Conservation (phyloP, 2,888 invertebrate genomes). For the Eilema griseolum region DNA sequence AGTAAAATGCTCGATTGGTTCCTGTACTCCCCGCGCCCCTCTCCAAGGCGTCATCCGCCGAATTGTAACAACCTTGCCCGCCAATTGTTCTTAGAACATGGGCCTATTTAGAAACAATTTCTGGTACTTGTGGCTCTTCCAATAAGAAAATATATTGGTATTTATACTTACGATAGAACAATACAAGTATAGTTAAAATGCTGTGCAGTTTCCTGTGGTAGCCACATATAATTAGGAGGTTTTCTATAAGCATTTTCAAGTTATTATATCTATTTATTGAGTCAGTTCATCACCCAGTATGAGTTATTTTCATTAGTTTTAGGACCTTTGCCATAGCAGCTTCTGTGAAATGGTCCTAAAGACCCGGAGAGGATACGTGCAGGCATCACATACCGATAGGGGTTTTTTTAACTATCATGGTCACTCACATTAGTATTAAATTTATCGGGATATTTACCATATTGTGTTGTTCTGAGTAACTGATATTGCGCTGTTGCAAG, state of each 20-base stretch:
- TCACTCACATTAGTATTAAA: too few relatives aligned
- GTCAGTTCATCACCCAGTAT: not conserved
- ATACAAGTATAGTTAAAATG: not conserved
- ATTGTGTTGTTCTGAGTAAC: too few relatives aligned
- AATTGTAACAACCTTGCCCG: conserved; percentile 55
- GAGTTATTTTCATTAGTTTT: not conserved
- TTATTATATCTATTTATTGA: not conserved
- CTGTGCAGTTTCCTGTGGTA: not conserved
- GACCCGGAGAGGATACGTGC: not conserved
- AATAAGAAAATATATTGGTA: not conserved
- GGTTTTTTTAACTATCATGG: too few relatives aligned
- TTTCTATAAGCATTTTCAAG: not conserved
- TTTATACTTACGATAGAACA: not conserved
- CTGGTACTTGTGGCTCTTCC: conserved; percentile 12
- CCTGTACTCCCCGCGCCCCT: conserved; percentile 53
- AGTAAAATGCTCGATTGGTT: conserved; percentile 76
- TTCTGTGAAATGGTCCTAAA: too few relatives aligned
- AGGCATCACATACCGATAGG: not conserved
- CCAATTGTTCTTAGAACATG: conserved; percentile 43
- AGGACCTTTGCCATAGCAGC: not conserved
- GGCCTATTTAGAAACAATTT: conserved; percentile 42
- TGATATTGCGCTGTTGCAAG: too few relatives aligned
- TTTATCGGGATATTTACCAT: too few relatives aligned
- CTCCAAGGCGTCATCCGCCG: conserved; percentile 56
- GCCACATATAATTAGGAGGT: not conserved